Conservation (phyloP, 2,797 vertebrate species). For the Scomberomorus guttatus region DNA sequence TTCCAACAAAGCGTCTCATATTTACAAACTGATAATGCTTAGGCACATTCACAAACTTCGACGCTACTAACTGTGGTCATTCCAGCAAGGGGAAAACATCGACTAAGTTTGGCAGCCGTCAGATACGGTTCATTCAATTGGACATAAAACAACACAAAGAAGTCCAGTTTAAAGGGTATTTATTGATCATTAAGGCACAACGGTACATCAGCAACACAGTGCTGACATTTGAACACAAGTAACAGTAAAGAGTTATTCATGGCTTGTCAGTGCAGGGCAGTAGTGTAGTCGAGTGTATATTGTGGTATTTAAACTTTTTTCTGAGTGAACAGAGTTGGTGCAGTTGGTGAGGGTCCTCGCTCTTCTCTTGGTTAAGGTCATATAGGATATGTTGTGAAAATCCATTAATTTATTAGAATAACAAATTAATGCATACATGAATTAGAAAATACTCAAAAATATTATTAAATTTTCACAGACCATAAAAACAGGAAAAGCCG, state of each 20-base stretch:
- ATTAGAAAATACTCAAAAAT: constrained; percentile 19
- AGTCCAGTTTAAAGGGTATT: constrained; percentile 44
- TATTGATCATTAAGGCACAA: constrained; percentile 78
- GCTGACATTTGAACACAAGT: constrained; percentile 41
- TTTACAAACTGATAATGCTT: too few species aligned
- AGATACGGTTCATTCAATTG: neutral
- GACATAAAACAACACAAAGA: neutral
- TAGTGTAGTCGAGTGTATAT: constrained; percentile 58
- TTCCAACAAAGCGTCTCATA: too few species aligned
- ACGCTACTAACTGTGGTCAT: neutral
- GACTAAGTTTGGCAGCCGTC: neutral
- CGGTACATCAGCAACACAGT: constrained; percentile 45
- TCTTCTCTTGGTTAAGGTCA: constrained; percentile 1
- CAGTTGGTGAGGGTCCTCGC: neutral
- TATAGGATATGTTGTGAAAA: neutral
- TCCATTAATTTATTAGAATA: neutral
- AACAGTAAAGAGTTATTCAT: constrained; percentile 57
- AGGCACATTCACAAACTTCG: neutral
- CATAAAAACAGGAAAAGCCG: constrained; percentile 1
- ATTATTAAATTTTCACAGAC: constrained; percentile 26
- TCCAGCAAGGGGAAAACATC: neutral
- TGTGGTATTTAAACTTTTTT: neutral
- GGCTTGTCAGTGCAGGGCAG: constrained; percentile 68
- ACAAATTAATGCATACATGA: constrained; percentile 27
- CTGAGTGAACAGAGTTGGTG: constrained; percentile 13